Percentiles rank a stretch among this genome's conserved stretches.
Evolutionary conservation across 2,797 vertebrate species (phyloP).

Genomic region (Vultur gryphus): DNA sequence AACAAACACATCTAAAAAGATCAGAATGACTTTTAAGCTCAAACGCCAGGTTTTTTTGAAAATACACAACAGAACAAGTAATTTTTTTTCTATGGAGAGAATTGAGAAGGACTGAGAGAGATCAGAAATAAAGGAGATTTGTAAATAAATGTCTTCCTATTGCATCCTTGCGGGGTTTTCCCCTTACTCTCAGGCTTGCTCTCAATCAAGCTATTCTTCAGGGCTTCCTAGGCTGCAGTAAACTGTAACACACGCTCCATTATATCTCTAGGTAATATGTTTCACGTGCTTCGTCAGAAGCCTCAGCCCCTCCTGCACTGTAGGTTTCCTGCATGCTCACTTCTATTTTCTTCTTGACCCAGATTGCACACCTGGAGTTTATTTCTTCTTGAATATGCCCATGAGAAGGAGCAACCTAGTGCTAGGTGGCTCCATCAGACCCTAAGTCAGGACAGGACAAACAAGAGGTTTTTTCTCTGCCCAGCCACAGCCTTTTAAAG

Average conservation of each 20-base stretch:
- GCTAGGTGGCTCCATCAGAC: not conserved
- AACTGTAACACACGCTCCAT: rapidly evolving
- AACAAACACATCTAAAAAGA: conserved; percentile 10
- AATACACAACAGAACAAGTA: not conserved
- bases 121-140: not conserved
- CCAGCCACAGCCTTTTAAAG: not conserved
- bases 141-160: not conserved
- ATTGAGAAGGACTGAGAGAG: not conserved
- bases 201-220: not conserved
- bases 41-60: not conserved
- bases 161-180: not conserved
- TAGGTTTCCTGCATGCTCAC: not conserved
- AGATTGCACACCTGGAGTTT: not conserved
- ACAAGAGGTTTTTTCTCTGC: not conserved
- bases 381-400: not conserved
- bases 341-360: not conserved
- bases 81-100: not conserved
- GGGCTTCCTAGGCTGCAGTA: not conserved
- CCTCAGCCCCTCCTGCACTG: not conserved
- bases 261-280: not conserved
- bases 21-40: conserved; percentile 14
- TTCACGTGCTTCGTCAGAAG: not conserved
- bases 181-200: not conserved
- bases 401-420: not conserved
- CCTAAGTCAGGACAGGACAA: not conserved